Conservation (phyloP, 35 echinoderm and acorn worm species). For the Heliocidaris tuberculata region DNA sequence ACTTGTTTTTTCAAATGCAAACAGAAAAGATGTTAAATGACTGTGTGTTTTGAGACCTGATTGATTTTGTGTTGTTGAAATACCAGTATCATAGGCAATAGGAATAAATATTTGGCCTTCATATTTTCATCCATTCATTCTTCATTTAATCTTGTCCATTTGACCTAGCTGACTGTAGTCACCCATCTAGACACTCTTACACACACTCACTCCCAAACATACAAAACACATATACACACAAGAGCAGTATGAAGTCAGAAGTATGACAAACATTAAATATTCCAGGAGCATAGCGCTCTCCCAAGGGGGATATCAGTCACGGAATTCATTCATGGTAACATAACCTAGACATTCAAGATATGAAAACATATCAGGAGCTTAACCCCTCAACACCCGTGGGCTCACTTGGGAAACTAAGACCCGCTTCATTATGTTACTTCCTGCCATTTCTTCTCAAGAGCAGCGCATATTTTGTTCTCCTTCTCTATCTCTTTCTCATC, state of each 20-base stretch:
- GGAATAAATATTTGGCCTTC: neutral
- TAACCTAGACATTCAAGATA: conserved; percentile 56
- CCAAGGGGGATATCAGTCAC: conserved; percentile 38
- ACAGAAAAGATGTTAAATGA: too few species aligned
- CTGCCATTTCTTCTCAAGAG: conserved; percentile 16
- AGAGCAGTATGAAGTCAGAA: conserved; percentile 4
- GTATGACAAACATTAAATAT: conserved; percentile 49
- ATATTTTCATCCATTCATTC: conserved; percentile 7
- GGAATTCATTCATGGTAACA: conserved; percentile 53
- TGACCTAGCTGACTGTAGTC: neutral
- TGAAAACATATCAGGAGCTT: conserved; percentile 47
- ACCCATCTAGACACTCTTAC: neutral
- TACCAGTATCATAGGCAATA: neutral
- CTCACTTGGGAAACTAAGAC: neutral
- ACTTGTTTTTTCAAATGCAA: too few species aligned
- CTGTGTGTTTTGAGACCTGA: too few species aligned
- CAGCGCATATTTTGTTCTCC: conserved; percentile 17
- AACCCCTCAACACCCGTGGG: conserved; percentile 40
- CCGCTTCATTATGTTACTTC: conserved; percentile 38
- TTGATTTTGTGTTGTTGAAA: neutral
- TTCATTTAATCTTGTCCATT: neutral
- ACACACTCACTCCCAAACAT: neutral
- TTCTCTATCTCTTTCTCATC: neutral
- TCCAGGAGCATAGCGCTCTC: conserved; percentile 34
- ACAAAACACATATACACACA: neutral